Evolutionary conservation across 2,888 invertebrate species (phyloP).

Genomic region (Calliscelio sp.): DNA sequence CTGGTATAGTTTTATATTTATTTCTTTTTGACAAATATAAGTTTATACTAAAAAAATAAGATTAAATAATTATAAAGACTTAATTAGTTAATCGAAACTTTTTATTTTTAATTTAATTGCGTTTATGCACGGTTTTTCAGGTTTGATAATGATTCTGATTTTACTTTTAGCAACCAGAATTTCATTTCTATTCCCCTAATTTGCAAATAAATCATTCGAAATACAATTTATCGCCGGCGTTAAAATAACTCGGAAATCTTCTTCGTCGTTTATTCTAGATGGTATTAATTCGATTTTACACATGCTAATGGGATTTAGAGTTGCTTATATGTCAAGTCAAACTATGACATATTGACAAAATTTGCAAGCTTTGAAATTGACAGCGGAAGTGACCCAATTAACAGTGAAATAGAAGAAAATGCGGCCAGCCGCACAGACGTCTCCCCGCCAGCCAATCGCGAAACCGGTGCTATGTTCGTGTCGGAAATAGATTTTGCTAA

Average conservation of each 20-base stretch:
- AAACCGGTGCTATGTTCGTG: constrained; percentile 80
- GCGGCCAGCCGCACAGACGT: constrained; percentile 82
- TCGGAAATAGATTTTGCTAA: constrained; percentile 84
- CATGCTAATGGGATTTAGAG: neutral
- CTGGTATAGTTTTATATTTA: too few species aligned
- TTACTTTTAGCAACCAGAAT: constrained; percentile 2
- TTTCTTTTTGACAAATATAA: too few species aligned
- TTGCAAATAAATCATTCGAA: constrained; percentile 48
- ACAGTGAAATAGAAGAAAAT: constrained; percentile 83
- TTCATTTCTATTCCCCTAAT: constrained; percentile 22
- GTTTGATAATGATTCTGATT: constrained; percentile 27
- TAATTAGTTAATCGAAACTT: too few species aligned
- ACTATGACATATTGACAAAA: constrained; percentile 57
- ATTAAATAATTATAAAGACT: too few species aligned
- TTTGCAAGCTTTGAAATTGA: constrained; percentile 75
- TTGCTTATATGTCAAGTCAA: constrained; percentile 1
- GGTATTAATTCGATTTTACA: neutral
- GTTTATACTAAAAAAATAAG: too few species aligned
- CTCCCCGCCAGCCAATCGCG: constrained; percentile 81
- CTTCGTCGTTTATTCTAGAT: neutral
- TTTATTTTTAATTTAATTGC: too few species aligned
- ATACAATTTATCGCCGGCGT: constrained; percentile 37
- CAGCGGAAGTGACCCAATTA: constrained; percentile 85
- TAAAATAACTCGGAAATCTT: constrained; percentile 40
- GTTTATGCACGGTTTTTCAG: too few species aligned